These are phyloP conservation scores for Xenops minutus DNA, from an alignment of 2,797 vertebrate genomes.

Conservation along the genomic window DNA sequence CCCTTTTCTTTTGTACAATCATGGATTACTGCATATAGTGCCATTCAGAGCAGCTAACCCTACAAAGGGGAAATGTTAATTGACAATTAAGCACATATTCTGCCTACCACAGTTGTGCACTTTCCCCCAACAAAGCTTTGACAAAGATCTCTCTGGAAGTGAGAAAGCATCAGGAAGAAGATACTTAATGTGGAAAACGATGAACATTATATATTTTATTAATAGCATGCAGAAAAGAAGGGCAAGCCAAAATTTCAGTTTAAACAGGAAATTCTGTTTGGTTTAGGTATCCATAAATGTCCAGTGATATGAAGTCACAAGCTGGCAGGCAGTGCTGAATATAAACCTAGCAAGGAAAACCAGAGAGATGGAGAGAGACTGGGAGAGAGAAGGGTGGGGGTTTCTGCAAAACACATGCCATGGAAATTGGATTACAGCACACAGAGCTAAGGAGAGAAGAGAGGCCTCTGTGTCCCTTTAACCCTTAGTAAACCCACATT, in stretches of 20 bases:
- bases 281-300: not conserved
- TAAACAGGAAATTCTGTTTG: constrained; percentile 8
- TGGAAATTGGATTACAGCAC: not conserved
- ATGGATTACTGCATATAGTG: not conserved
- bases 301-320: not conserved
- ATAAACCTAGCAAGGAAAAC: not conserved
- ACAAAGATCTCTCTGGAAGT: not conserved
- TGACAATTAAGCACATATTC: not conserved
- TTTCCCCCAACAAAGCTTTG: not conserved
- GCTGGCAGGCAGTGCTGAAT: not conserved
- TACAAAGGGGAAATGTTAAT: not conserved
- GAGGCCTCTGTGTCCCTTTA: not conserved
- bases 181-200: not conserved
- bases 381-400: not conserved
- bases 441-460: not conserved
- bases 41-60: not conserved
- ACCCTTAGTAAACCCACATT: not conserved
- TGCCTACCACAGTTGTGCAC: not conserved
- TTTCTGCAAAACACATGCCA: not conserved
- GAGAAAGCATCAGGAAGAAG: not conserved
- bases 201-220: not conserved
- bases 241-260: not conserved
- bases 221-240: not conserved
- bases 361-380: not conserved
- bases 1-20: not conserved